Evolutionary conservation across 92 coral and sea anemone genomes (phyloP).

Genomic region (Porites cylindrica): DNA sequence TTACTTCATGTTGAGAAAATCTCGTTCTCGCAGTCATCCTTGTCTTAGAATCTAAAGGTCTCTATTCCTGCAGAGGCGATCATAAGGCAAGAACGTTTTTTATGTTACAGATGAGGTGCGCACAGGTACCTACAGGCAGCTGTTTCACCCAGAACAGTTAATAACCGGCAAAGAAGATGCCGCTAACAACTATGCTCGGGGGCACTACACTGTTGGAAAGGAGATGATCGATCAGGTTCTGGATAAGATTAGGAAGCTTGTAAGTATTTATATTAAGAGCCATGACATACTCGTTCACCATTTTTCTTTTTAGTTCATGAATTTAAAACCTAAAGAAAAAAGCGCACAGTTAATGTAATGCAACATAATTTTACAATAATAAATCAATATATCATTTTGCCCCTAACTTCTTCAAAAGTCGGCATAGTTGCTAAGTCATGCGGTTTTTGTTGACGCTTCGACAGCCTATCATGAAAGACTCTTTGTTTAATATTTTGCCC

Average conservation of each 20-base stretch:
- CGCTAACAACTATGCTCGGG: conserved; percentile 98
- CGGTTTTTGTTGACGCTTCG: too few relatives aligned
- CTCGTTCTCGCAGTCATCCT: background rate
- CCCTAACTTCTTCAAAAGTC: too few relatives aligned
- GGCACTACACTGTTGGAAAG: conserved; percentile 95
- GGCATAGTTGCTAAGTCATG: too few relatives aligned
- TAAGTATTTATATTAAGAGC: background rate
- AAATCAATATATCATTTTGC: too few relatives aligned
- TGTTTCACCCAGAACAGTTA: conserved; percentile 77
- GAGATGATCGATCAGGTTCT: conserved; percentile 46
- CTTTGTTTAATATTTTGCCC: too few relatives aligned
- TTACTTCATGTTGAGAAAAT: background rate
- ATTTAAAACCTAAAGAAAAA: too few relatives aligned
- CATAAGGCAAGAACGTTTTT: background rate
- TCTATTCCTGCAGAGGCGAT: too few relatives aligned
- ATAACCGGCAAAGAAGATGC: conserved; percentile 71
- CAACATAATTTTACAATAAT: too few relatives aligned
- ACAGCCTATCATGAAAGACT: too few relatives aligned
- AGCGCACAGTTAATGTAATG: background rate
- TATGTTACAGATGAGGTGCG: conserved; percentile 51
- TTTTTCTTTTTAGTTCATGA: background rate
- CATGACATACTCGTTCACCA: background rate
- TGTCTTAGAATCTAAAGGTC: too few relatives aligned
- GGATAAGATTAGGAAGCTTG: conserved; percentile 48
- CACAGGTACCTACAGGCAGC: conserved; percentile 60